Evolutionary conservation across 2,888 invertebrate genomes (phyloP), one percentile per base, ranked within the genome.

Genomic region (Lithophane semibrunnea): DNA sequence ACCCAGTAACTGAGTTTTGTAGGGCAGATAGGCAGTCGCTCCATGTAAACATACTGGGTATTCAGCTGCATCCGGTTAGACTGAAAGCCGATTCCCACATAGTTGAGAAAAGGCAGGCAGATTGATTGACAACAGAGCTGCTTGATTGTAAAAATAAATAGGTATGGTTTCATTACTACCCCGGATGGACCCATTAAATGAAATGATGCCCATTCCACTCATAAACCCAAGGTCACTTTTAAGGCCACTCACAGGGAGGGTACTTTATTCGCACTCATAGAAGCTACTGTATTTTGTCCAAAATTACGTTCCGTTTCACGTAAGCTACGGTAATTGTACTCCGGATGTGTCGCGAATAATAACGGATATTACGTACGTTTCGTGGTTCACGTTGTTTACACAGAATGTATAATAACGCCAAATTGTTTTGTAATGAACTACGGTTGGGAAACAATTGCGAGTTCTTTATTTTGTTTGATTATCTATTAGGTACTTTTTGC

Each of bases 331-430:
- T n/a, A n/a, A n/a, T 37, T 42, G 18, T 54, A 13, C 24, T 78
- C 58, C 73, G 78, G 78, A 78, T 78, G 64, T 73, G 79, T 65
- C 37, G 24, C 52, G 7, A 58, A 60, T 79, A 66, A 60, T 52
- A 73, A 21, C 52, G 73, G 78, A 60, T 79, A 78, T 73, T 66
- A 79, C 58, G 47, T 73, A 52, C 58, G 37, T 79, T 65, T 44
- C 58, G 16, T 18, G 44, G 24, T 71, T 71, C 13, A 9, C 18
- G 10, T 42, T 64, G 72, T 72, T 37, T 49, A 42, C 13, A 13
- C 21, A 21, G 44, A 47, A 54, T 60, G 58, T 78, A 60, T 56
- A 70, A 29, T 64, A 78, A 56, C 63, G 24, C 54, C 18, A 65
- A 66, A 73, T 65, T 79, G 58, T 73, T 60, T 64, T 60, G 78